Evolutionary conservation across 2,888 invertebrate genomes (phyloP), one percentile per base, ranked within the genome.

Genomic region (Drosophila kanekoi): DNA sequence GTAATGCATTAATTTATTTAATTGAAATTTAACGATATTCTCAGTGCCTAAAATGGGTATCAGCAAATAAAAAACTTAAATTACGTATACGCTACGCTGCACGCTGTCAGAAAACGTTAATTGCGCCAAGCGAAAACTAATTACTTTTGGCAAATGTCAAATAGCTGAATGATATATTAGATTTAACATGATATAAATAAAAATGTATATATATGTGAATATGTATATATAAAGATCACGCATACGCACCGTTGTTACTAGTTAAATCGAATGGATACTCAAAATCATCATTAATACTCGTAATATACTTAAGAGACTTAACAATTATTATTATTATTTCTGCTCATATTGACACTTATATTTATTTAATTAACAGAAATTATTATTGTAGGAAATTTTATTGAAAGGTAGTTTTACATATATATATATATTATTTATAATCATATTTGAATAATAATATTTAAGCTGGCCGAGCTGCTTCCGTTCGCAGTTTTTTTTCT

Each of bases 1-100:
- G 53, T 45, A 57, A 57, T 66, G 52, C 71, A 62, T 54, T 60
- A 44, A 41, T 51, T 63, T 38, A 58, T 63, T 66, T 71, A 75
- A 75, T 75, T 60, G 63, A 67, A 75, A 58, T 62, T 63, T 75
- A 60, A 63, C 45, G 45, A 57, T 53, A 49, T 51, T 70, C 52
- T 45, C 59, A 62, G 53, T 35, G 43, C 51, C 43, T 13, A 16
- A 20, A 35, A 56, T 45, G 16, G 49, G 14, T 14, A 23, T 23
- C 23, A 5, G 6, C 1, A 28, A 28, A 8, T 52, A 23, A 1
- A 6, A 14, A 40, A 14, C 13, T 4, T 32, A 61, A 58, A 64
- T 57, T 28, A 48, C 41, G 60, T 28, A 60, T 61, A 66, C 43
- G 44, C 40, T 4, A 9, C 14, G 33, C 20, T 43, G 37, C 18